Conservation (phyloP, 2,797 vertebrate genomes). For the Danio tinwini region DNA sequence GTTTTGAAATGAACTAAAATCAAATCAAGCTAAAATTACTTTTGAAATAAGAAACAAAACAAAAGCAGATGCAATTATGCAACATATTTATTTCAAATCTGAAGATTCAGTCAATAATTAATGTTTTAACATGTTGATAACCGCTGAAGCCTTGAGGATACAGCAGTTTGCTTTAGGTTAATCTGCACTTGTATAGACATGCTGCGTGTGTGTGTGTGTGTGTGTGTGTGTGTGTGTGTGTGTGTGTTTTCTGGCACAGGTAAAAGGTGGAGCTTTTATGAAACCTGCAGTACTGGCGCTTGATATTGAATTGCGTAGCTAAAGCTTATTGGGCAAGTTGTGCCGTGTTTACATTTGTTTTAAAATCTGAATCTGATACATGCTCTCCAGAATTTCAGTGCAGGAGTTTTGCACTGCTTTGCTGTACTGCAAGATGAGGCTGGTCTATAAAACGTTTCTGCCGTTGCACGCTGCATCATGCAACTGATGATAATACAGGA, state of each 20-base stretch:
- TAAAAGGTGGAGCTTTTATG: conserved; percentile 40
- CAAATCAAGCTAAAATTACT: not conserved
- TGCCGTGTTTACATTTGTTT: not conserved
- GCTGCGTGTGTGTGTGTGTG: conserved; percentile 17
- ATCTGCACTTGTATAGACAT: conserved; percentile 39
- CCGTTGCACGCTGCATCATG: not conserved
- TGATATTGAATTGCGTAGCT: conserved; percentile 7
- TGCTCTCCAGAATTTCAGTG: not conserved
- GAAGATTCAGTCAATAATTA: not conserved
- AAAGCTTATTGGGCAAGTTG: conserved; percentile 5
- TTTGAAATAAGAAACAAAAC: too few relatives aligned
- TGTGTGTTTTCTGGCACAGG: conserved; percentile 1
- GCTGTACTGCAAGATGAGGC: conserved; percentile 29
- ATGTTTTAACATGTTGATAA: conserved; percentile 13
- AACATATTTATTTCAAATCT: not conserved
- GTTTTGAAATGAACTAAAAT: not conserved
- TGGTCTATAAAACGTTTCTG: conserved; percentile 12
- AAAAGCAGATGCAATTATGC: not conserved
- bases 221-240: too few relatives aligned
- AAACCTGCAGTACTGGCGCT: conserved; percentile 38
- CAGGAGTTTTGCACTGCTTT: not conserved
- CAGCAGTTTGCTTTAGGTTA: conserved; percentile 2
- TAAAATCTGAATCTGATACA: not conserved
- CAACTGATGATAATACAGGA: not conserved
- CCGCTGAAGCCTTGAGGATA: conserved; percentile 19